phyloP scores from a whole-genome alignment of 2,113 vertebrate species.

The Gopherus flavomarginatus region DNA sequence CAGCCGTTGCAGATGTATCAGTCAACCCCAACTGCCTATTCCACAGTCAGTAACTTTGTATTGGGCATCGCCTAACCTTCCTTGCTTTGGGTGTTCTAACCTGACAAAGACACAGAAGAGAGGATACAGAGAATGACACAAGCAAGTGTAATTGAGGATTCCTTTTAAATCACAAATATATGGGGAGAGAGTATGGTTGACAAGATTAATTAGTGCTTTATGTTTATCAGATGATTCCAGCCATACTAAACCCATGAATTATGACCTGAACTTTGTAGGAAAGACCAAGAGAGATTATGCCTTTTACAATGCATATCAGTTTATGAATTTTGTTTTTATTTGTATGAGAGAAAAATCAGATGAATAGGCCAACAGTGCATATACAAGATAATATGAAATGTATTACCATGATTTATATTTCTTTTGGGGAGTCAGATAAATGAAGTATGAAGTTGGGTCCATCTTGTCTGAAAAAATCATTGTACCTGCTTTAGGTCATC shows the following conservation, averaged over 20 bases:
- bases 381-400: background rate
- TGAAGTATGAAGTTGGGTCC: background rate
- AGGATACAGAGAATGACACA: background rate
- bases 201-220: slow-evolving; percentile 37
- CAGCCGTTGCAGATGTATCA: too few species aligned
- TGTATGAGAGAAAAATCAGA: background rate
- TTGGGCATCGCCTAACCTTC: background rate
- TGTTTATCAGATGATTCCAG: slow-evolving; percentile 38
- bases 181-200: slow-evolving; percentile 18
- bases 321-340: slow-evolving; percentile 22
- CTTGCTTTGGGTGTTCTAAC: background rate
- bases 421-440: slow-evolving; percentile 17
- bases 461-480: background rate
- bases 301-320: background rate
- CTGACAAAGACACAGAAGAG: background rate
- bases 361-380: background rate
- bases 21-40: background rate
- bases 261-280: slow-evolving; percentile 30
- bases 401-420: background rate
- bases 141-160: background rate
- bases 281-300: background rate
- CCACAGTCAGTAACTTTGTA: background rate
- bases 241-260: slow-evolving; percentile 32
- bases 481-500: background rate
- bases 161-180: background rate